Evolutionary conservation across 2,113 vertebrate species (phyloP), one percentile per base, ranked within the genome.

Genomic region (Chitala chitala): DNA sequence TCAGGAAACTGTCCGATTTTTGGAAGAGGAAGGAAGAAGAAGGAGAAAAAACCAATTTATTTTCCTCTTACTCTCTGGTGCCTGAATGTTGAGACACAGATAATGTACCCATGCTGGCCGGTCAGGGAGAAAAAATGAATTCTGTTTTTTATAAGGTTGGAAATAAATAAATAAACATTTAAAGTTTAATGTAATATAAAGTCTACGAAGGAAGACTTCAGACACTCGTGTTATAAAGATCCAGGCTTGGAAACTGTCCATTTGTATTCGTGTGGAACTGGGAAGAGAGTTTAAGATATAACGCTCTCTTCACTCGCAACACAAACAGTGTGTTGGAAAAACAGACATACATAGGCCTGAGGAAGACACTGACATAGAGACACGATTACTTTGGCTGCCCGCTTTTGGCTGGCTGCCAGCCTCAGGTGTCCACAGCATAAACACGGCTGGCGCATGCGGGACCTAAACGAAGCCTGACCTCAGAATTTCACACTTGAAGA

Each of bases 1-100:
- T 78, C 69, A 59, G 80, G 77, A 77, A 79, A 83, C 78, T 78
- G 82, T 81, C 85, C 81, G 76, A 78, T 54, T 76, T 59, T 1
- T 3, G 12, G 54, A 75, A 77, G 71, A 77, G 73, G 78, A 66
- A 72, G 29, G 48, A 50, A 50, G 38, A 63, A 20, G 38, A 33
- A 61, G 48, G 36, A 50, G 38, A 63, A 20, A 51, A 33, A 61
- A 50, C 22, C 38, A 63, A 73, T 73, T 73, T 64, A 73, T 64
- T 63, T 61, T 33, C 46, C 58, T 73, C 15, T 48, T 20, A 56
- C 55, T 31, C 22, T 33, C 64, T n/a, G 5, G 15, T 38, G 17
- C 50, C 54, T 33, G 40, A 58, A 42, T 40, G 31, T 33, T 31
- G 2, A 38, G 72, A 76, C 78, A 75, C 10, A 63, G 76, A 76